Percentiles rank a stretch among this genome's conserved stretches.
phyloP scores from a whole-genome alignment of 2,797 vertebrate genomes.

The Coregonus ussuriensis region DNA sequence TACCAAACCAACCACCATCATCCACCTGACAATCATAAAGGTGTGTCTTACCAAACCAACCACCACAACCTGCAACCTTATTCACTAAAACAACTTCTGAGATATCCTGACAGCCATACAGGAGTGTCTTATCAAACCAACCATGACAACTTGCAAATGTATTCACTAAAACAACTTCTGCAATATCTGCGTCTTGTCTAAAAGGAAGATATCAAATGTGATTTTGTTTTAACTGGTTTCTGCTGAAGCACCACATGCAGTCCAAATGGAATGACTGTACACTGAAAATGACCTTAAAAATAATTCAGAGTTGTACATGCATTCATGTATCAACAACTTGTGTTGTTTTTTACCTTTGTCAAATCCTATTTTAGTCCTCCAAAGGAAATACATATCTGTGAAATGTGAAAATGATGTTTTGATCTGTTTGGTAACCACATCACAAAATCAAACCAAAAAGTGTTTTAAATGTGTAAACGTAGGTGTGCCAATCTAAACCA shows the following conservation, averaged over 20 bases:
- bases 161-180: background rate
- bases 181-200: background rate
- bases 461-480: constrained; percentile 53
- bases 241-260: background rate
- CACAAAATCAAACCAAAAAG: constrained; percentile 58
- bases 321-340: background rate
- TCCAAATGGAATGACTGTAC: background rate
- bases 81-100: too few relatives aligned
- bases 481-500: constrained; percentile 61
- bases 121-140: background rate
- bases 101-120: background rate
- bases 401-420: constrained; percentile 43
- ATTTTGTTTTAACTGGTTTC: background rate
- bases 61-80: too few relatives aligned
- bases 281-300: background rate
- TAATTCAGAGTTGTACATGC: background rate
- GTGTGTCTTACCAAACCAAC: too few relatives aligned
- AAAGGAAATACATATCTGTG: background rate
- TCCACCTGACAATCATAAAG: too few relatives aligned
- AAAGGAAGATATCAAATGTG: background rate
- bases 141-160: background rate
- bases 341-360: background rate
- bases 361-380: background rate
- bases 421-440: constrained; percentile 67
- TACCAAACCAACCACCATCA: too few relatives aligned